These are phyloP conservation scores for Archocentrus centrarchus DNA, from an alignment of 2,113 vertebrate genomes.

Conservation along the genomic window DNA sequence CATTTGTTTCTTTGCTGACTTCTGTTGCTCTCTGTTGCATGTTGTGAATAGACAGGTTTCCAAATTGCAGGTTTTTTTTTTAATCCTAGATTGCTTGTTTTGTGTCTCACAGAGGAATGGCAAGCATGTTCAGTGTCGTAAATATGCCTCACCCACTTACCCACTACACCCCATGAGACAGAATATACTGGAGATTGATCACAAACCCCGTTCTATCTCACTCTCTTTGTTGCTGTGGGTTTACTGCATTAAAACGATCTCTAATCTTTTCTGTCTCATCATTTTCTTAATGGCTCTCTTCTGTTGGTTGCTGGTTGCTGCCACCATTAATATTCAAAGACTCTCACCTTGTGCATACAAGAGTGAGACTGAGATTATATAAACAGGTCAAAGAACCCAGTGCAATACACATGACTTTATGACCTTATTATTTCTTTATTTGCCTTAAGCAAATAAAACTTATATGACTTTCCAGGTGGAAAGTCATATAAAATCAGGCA, in stretches of 20 bases:
- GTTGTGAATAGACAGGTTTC: neutral
- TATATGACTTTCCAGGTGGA: neutral
- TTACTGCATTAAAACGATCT: neutral
- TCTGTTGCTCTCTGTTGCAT: neutral
- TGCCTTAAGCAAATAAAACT: neutral
- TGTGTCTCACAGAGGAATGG: neutral
- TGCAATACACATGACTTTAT: neutral
- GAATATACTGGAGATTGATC: neutral
- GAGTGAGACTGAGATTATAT: neutral
- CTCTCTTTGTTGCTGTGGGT: neutral
- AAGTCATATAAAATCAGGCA: no score
- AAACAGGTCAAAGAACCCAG: neutral
- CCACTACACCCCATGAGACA: neutral
- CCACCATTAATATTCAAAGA: neutral
- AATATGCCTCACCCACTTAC: neutral
- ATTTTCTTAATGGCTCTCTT: neutral
- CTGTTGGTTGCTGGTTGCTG: neutral
- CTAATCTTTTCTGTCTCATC: neutral
- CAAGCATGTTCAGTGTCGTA: neutral
- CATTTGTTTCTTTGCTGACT: neutral
- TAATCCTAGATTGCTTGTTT: neutral
- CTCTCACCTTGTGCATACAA: neutral
- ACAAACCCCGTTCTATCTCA: neutral
- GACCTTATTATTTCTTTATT: neutral
- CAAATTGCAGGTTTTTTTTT: neutral